These are phyloP conservation scores for Theropithecus gelada DNA, from an alignment of 2,113 vertebrate species.

Conservation along the genomic window DNA sequence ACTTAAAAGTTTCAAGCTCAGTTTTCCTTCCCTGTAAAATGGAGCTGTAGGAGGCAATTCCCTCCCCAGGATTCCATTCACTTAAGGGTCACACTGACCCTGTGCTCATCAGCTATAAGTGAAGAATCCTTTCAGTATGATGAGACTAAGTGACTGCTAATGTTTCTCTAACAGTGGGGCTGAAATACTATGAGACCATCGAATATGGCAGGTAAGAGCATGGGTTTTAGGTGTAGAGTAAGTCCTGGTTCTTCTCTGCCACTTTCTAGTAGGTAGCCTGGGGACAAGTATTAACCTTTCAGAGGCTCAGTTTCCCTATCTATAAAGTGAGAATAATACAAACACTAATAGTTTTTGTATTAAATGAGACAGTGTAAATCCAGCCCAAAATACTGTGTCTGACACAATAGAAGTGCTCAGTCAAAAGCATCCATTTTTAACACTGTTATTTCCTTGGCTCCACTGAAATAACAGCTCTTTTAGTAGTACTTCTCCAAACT, in stretches of 20 bases:
- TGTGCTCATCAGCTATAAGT: neutral
- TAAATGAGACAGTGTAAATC: neutral
- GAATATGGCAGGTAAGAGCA: neutral
- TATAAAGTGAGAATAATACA: neutral
- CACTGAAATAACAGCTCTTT: constrained; percentile 15
- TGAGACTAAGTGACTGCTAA: neutral
- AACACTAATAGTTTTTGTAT: neutral
- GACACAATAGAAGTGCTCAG: neutral
- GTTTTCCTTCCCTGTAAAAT: neutral
- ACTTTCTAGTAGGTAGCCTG: neutral
- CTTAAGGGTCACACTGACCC: neutral
- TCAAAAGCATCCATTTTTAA: neutral
- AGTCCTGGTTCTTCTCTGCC: neutral
- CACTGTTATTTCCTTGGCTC: neutral
- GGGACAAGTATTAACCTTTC: neutral
- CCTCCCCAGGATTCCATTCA: neutral
- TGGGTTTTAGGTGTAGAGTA: neutral
- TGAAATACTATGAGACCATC: neutral
- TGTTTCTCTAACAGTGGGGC: neutral
- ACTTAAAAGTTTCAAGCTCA: constrained; percentile 20
- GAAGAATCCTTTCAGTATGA: neutral
- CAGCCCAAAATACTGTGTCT: neutral
- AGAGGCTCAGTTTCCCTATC: neutral
- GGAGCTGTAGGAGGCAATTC: neutral
- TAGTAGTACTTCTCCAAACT: constrained; percentile 3